These are phyloP conservation scores for Emesis furor DNA, from an alignment of 2,888 invertebrate genomes.

Conservation along the genomic window DNA sequence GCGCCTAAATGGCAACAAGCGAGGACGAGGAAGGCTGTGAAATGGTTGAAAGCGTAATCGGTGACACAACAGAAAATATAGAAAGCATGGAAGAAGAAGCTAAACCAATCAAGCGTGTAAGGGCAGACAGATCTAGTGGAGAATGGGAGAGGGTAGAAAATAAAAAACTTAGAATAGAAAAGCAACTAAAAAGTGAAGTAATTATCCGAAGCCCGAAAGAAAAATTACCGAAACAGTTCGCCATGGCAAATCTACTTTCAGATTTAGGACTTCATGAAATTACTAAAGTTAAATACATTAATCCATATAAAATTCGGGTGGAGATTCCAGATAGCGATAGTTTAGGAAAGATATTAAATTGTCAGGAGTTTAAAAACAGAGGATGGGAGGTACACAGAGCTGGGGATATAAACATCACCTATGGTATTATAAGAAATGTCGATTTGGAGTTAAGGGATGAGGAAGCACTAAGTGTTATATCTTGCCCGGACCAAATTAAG, in stretches of 20 bases:
- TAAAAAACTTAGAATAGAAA: conserved; percentile 10
- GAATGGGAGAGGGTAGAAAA: neutral
- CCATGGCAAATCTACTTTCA: conserved; percentile 37
- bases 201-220: conserved; percentile 28
- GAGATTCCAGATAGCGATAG: conserved; percentile 17
- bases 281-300: conserved; percentile 34
- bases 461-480: conserved; percentile 27
- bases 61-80: neutral
- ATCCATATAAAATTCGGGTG: conserved; percentile 39
- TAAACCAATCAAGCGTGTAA: neutral
- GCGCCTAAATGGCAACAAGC: neutral
- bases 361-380: conserved; percentile 26
- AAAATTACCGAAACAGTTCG: conserved; percentile 47
- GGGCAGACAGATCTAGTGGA: neutral
- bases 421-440: conserved; percentile 39
- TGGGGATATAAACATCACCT: conserved; percentile 25
- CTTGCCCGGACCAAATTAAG: conserved; percentile 14
- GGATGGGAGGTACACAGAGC: conserved; percentile 29
- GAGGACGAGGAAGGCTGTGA: neutral
- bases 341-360: conserved; percentile 12
- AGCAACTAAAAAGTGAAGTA: conserved; percentile 12
- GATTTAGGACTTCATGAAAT: conserved; percentile 19
- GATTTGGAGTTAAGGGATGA: conserved; percentile 35
- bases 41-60: neutral
- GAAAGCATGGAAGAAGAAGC: neutral